Base-by-base conservation (phyloP, 2,888 invertebrate species). In the Nomada ruficornis region DNA sequence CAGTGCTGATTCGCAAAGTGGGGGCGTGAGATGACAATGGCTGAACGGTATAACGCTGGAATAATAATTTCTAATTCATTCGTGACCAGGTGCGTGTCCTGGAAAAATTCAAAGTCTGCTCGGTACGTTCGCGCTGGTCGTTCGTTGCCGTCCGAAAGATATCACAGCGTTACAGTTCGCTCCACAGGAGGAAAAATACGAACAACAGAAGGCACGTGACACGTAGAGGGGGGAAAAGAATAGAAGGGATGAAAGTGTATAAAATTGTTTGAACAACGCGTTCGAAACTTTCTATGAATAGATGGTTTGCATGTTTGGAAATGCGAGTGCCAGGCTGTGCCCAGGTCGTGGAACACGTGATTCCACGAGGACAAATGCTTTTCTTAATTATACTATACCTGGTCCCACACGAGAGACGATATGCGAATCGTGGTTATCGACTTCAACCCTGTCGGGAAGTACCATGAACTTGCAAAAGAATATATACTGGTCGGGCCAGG, bases 21-120 rank as follows among this genome's bases (percentile, higher is more conserved):
- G 47, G 26, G 55, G 71, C 47, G 52, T 64, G 78, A 67, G 76
- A 70, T 69, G 82, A 76, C 84, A 76, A 81, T 70, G 36, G 44
- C 55, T 55, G 60, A 42, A 65, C 67, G 54, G 23, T 64, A 85
- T 50, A 74, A 64, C 73, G 20, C 13, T 63, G 26, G 62, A 62
- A 86, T 78, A 84, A 86, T 86, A 87, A 86, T 87, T 87, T 76
- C 82, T 67, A 76, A 73, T 86, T 86, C 83, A 81, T 86, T 77
- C 62, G 65, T 23, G 72, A 20, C 29, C 50, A 44, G 71, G 65
- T 75, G 64, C 77, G 59, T 62, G 63, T 72, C 44, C 74, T 63
- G 71, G 50, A 74, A 82, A 86, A 78, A 67, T 72, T 72, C 69
- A 75, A 71, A 79, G 68, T 36, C 36, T 36, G 67, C 75, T 52